Evolutionary conservation across 2,797 vertebrate species (phyloP).

Genomic region (Atherinosoma microstoma): DNA sequence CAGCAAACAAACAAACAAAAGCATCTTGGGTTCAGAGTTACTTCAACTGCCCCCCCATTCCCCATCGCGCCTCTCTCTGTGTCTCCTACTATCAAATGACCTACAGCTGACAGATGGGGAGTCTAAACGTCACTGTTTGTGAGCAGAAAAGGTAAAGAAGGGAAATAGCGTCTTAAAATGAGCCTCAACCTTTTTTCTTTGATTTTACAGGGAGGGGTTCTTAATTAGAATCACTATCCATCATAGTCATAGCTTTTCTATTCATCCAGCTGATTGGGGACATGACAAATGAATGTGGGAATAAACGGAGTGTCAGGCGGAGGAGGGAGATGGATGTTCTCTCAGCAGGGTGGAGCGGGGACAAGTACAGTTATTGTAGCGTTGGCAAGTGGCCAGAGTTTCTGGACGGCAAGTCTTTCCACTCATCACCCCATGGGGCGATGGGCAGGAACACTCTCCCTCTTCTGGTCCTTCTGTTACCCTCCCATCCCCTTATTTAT

Average conservation of each 20-base stretch:
- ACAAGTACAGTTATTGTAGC: conserved; percentile 88
- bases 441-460: conserved; percentile 61
- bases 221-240: conserved; percentile 92
- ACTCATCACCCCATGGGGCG: conserved; percentile 56
- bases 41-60: conserved; percentile 38
- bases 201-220: conserved; percentile 67
- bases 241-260: conserved; percentile 88
- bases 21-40: conserved; percentile 71
- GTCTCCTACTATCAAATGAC: conserved; percentile 74
- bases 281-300: conserved; percentile 95
- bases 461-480: conserved; percentile 74
- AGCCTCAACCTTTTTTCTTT: conserved; percentile 78
- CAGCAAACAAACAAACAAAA: conserved; percentile 85
- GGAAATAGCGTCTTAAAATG: conserved; percentile 74
- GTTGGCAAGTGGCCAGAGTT: conserved; percentile 88
- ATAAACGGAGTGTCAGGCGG: conserved; percentile 90
- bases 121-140: conserved; percentile 71
- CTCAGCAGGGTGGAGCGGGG: conserved; percentile 85
- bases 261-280: conserved; percentile 93
- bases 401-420: conserved; percentile 64
- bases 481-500: conserved; percentile 77
- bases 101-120: conserved; percentile 75
- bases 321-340: conserved; percentile 92
- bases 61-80: conserved; percentile 7
- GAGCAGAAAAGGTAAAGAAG: conserved; percentile 54